Evolutionary conservation across 1,140 invertebrate species (phyloP).

Genomic region (Lucilia sericata): DNA sequence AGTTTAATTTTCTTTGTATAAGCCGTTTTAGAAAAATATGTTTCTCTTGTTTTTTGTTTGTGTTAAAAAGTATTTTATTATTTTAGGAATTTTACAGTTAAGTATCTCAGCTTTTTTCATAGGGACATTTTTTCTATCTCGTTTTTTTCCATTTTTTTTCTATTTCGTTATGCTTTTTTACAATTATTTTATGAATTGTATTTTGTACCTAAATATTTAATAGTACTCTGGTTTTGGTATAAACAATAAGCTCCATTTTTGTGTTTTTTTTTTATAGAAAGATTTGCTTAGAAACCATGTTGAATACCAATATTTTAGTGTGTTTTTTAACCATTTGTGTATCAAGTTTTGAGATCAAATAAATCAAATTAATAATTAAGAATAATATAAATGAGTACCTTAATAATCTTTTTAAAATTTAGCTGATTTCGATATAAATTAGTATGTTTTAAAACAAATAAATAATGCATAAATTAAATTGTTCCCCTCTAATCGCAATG

Average conservation of each 20-base stretch:
- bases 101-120: slow-evolving; percentile 36
- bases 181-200: slow-evolving; percentile 29
- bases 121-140: slow-evolving; percentile 38
- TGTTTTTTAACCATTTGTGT: not conserved
- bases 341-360: too few relatives aligned
- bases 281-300: slow-evolving; percentile 35
- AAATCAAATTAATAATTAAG: too few relatives aligned
- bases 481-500: too few relatives aligned
- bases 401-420: too few relatives aligned
- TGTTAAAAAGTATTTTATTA: slow-evolving; percentile 26
- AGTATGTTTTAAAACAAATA: too few relatives aligned
- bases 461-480: too few relatives aligned
- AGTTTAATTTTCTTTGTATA: slow-evolving; percentile 19
- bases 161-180: not conserved
- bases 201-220: slow-evolving; percentile 28
- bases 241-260: slow-evolving; percentile 18
- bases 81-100: slow-evolving; percentile 41
- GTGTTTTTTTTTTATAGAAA: not conserved
- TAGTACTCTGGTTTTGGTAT: slow-evolving; percentile 35
- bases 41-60: slow-evolving; percentile 12
- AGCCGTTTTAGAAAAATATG: slow-evolving; percentile 40
- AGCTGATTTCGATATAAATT: too few relatives aligned
- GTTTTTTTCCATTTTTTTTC: slow-evolving; percentile 10
- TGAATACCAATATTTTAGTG: slow-evolving; percentile 33
- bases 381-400: too few relatives aligned